These are phyloP conservation scores for Myotis findleyi DNA, from an alignment of 2,797 vertebrate species.

Conservation along the genomic window DNA sequence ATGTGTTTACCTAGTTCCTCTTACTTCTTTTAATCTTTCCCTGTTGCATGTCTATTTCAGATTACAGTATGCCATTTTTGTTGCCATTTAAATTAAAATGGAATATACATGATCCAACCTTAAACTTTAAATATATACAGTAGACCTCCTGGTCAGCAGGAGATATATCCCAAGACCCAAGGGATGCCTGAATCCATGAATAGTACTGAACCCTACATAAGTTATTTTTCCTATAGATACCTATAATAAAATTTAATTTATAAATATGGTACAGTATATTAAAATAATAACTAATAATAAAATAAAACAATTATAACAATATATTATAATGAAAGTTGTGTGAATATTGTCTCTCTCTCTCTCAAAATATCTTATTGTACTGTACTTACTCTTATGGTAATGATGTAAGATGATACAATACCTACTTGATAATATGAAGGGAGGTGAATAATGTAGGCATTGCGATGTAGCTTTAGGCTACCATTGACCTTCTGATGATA, in stretches of 20 bases:
- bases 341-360: neutral
- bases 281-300: neutral
- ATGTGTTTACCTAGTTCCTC: constrained; percentile 18
- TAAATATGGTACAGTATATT: neutral
- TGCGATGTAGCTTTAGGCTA: neutral
- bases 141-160: neutral
- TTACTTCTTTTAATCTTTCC: constrained; percentile 12
- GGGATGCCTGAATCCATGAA: neutral
- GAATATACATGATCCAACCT: neutral
- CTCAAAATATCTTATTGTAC: neutral
- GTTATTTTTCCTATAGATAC: neutral
- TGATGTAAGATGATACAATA: neutral
- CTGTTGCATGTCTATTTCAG: neutral
- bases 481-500: neutral
- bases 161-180: neutral
- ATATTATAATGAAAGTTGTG: neutral
- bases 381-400: neutral
- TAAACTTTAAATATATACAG: neutral
- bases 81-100: constrained; percentile 13
- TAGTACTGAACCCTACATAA: neutral
- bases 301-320: neutral
- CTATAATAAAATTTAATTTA: neutral
- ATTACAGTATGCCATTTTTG: neutral
- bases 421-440: neutral
- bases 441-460: neutral